Evolutionary conservation across 2,797 vertebrate species (phyloP), one percentile per base, ranked within the genome.

Genomic region (Rallus crepitans): DNA sequence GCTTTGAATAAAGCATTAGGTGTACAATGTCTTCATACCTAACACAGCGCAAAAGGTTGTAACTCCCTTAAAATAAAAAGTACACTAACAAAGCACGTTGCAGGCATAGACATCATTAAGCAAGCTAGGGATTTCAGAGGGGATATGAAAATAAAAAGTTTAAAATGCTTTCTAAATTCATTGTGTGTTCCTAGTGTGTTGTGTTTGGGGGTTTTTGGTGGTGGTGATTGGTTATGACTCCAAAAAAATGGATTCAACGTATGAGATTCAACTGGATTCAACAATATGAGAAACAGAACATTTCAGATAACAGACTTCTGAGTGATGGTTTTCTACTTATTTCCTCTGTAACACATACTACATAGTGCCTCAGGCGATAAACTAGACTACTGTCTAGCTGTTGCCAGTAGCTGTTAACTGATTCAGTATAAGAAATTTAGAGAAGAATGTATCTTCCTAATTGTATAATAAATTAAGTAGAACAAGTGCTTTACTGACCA

Each of bases 131-230:
- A 40, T 82, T 79, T 80, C 50, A 60, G 19, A 68, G 12, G 50
- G 5, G 4, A 15, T 57, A 8, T 15, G 50, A 73, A 83, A 24
- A 33, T 15, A 50, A 20, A 35, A 3, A 25, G 5, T 27, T 39
- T 0, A 1, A 1, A 28, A 37, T 48, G 4, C 2, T 45, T 81
- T 61, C 20, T 18, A 57, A 57, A 39, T 61, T 3, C 8, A 16
- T 15, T 4, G 0, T 60, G 25, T 42, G 2, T 72, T 15, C 68
- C 77, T 59, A 48, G 11, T 33, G 48, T 6, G 25, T 15, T 5
- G 30, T 63, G 15, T 14, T 60, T 23, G 47, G 47, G 47, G 48
- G 21, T 48, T 50, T 48, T 48, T 48, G 25, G 24, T 50, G 50
- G 50, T 52, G 50, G 25, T 48, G 25, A 8, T 27, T 72, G 24